Evolutionary conservation across 2,113 vertebrate genomes (phyloP).

Genomic region (Passer domesticus): DNA sequence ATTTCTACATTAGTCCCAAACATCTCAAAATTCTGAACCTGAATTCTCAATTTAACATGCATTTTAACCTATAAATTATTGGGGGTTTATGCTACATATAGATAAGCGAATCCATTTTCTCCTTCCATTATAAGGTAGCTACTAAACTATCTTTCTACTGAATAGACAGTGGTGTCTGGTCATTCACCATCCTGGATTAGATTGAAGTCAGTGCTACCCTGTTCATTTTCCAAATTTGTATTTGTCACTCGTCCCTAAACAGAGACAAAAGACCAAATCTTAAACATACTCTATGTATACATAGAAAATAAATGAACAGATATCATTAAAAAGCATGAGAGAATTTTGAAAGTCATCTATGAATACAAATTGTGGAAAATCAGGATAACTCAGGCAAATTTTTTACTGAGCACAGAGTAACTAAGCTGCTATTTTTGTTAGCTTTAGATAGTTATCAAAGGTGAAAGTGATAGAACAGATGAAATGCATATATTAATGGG

Average conservation of each 20-base stretch:
- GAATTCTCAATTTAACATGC: background rate
- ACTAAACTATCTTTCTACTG: background rate
- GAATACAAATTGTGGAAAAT: background rate
- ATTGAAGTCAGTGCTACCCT: background rate
- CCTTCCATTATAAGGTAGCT: background rate
- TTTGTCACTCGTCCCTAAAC: background rate
- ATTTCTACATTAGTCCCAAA: background rate
- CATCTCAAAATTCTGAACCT: background rate
- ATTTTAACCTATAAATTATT: background rate
- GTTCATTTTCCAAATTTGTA: background rate
- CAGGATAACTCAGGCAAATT: background rate
- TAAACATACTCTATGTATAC: background rate
- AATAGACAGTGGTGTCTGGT: background rate
- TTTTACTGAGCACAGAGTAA: background rate
- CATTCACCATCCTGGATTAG: background rate
- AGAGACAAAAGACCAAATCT: background rate
- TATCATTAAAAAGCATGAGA: background rate
- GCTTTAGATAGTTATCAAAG: background rate
- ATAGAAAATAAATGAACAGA: background rate
- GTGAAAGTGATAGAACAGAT: background rate
- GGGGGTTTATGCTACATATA: rapidly evolving
- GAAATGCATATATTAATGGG: background rate
- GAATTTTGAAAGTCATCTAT: background rate
- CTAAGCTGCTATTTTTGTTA: background rate
- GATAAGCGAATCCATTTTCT: background rate